Evolutionary conservation across 2,888 invertebrate genomes (phyloP), one percentile per base, ranked within the genome.

Genomic region (Pollenia griseotomentosa): DNA sequence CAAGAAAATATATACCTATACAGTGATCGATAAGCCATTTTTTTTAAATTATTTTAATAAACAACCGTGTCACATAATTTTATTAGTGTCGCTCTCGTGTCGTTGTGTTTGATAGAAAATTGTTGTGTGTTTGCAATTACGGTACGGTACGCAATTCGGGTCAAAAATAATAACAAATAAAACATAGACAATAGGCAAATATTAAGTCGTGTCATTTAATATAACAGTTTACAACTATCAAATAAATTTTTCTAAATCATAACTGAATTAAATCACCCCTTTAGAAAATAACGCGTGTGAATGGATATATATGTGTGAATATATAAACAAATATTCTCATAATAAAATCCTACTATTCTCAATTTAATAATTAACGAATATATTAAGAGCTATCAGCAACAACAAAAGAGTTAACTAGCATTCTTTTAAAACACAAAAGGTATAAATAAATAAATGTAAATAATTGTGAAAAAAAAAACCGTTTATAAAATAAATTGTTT

Each of bases 401-500:
- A 51, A 57, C 57, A 66, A 33, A 55, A 33, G 33, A 23, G 44
- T 57, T 46, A 66, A 42, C 53, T 51, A 78, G 14, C 23, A 53
- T 51, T 59, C 4, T 61, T 61, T 70, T 6, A 40, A 65, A 71
- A 33, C 2, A 0, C 33, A 19, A 59, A 53, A 33, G 14, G 44
- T 70, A 48, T 19, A 57, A 65, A 23, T 23, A 51, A 66, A 66
- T 55, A 71, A 71, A 78, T 65, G 33, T 57, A 73, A 59, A 65
- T 19, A 42, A 48, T 48, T 51, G 11, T 42, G 33, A 77, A 46
- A 79, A 70, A 16, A 74, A 70, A 53, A 33, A 12, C 12, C 5
- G 33, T 6, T 12, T 57, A 33, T 44, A 7, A 68, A 77, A 71
- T 44, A 55, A 51, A 70, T 73, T 81, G 81, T 81, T 81, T 79